phyloP scores from a whole-genome alignment of 1,140 invertebrate species.

The Kradibia gibbosae region DNA sequence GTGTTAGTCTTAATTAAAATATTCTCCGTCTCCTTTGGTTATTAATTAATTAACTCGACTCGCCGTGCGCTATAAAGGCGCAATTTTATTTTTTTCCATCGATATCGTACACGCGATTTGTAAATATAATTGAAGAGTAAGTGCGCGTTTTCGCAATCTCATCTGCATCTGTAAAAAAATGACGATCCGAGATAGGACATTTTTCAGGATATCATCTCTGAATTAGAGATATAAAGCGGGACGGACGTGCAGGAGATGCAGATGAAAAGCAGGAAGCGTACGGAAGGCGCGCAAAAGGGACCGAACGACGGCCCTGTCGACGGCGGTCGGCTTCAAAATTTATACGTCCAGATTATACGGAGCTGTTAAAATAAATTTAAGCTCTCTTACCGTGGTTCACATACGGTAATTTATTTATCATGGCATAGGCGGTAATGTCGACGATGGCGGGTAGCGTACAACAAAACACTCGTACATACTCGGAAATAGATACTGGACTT shows the following conservation, averaged over 20 bases:
- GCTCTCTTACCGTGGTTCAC: constrained; percentile 58
- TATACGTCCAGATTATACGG: constrained; percentile 60
- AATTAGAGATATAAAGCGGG: not conserved
- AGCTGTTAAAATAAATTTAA: constrained; percentile 64
- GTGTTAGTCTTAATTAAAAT: constrained; percentile 40
- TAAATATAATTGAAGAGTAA: constrained; percentile 1
- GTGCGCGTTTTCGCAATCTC: not conserved
- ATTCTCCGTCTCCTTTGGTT: constrained; percentile 12
- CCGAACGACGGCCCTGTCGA: not conserved
- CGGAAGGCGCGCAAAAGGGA: constrained; percentile 37
- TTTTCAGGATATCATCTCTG: not conserved
- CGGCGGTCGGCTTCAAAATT: constrained; percentile 56
- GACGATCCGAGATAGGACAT: not conserved
- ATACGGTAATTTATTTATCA: constrained; percentile 61
- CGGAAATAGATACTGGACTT: constrained; percentile 17
- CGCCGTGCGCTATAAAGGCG: not conserved
- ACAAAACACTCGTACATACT: not conserved
- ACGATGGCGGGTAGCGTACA: not conserved
- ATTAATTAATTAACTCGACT: constrained; percentile 29
- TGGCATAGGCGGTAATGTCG: not conserved
- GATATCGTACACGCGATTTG: not conserved
- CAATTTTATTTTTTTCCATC: not conserved
- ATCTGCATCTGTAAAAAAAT: not conserved
- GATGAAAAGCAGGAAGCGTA: constrained; percentile 21
- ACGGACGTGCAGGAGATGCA: not conserved